Percentiles rank a stretch among this genome's conserved stretches.
Evolutionary conservation across 2,888 invertebrate genomes (phyloP).

Genomic region (Trachelus iudaicus): DNA sequence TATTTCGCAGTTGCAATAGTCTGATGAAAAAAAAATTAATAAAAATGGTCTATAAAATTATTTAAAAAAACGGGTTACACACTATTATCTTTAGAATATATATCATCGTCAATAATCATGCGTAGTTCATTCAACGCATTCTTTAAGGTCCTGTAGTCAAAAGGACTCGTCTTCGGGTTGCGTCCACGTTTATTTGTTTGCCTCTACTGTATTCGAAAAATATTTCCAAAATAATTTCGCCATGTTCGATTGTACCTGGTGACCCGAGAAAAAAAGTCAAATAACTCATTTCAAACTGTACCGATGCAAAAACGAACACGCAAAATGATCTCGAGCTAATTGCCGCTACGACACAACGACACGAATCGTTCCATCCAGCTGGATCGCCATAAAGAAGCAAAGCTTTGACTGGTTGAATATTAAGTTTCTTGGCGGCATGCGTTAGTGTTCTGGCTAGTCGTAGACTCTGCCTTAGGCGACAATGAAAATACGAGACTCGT

Average conservation of each 20-base stretch:
- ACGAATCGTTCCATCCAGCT: neutral
- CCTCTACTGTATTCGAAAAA: neutral
- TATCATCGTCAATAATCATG: too few species aligned
- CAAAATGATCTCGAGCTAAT: neutral
- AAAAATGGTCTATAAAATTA: neutral
- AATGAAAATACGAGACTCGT: neutral
- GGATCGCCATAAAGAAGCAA: neutral
- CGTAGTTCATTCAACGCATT: too few species aligned
- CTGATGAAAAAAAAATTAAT: neutral
- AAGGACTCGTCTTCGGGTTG: neutral
- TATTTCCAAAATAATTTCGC: neutral
- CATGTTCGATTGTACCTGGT: neutral
- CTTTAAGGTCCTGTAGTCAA: too few species aligned
- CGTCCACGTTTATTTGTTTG: neutral
- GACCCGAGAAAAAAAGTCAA: neutral
- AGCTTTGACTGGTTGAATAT: conserved; percentile 6
- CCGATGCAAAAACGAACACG: neutral
- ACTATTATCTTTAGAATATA: too few species aligned
- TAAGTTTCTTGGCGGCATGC: conserved; percentile 54
- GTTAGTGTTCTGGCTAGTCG: conserved; percentile 47
- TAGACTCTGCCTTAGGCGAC: conserved; percentile 6
- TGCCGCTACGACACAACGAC: neutral
- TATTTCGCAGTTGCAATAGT: neutral
- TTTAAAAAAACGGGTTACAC: neutral
- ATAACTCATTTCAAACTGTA: neutral